A percentile compares a stretch with the other conserved stretches of the same genome.
Evolutionary conservation across 2,797 vertebrate genomes (phyloP).

Genomic region (Brotula barbata): DNA sequence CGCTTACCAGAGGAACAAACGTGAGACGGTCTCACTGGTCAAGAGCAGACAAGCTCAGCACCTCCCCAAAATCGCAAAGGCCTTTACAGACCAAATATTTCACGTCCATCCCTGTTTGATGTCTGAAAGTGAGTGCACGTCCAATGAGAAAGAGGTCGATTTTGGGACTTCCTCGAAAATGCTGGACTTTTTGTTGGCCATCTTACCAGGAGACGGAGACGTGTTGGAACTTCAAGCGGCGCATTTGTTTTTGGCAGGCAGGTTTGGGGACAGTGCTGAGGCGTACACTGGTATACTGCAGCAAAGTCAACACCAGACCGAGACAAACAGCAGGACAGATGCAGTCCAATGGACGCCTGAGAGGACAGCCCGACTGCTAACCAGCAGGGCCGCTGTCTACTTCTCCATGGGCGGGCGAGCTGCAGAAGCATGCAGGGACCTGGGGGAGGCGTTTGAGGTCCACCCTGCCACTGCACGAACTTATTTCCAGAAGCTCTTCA

Average conservation of each 20-base stretch:
- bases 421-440: constrained; percentile 78
- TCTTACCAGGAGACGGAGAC: constrained; percentile 72
- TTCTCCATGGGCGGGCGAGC: constrained; percentile 77
- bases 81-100: constrained; percentile 70
- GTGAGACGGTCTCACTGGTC: constrained; percentile 75
- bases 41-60: constrained; percentile 80
- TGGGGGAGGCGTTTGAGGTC: constrained; percentile 82
- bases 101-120: constrained; percentile 30
- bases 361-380: constrained; percentile 74
- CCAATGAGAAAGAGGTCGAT: constrained; percentile 28
- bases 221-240: constrained; percentile 74
- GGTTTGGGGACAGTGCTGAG: constrained; percentile 79
- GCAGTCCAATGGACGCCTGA: constrained; percentile 49
- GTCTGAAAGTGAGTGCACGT: constrained; percentile 12
- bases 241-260: constrained; percentile 73
- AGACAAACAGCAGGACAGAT: constrained; percentile 7
- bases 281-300: constrained; percentile 75
- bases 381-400: constrained; percentile 82
- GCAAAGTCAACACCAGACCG: constrained; percentile 25
- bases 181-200: constrained; percentile 75
- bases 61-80: constrained; percentile 75
- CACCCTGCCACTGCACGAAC: constrained; percentile 76
- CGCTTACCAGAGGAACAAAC: constrained; percentile 70
- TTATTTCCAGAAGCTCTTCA: constrained; percentile 81
- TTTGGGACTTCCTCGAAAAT: constrained; percentile 49